phyloP scores from a whole-genome alignment of 2,797 vertebrate species.

The Malacoctenus gilli region DNA sequence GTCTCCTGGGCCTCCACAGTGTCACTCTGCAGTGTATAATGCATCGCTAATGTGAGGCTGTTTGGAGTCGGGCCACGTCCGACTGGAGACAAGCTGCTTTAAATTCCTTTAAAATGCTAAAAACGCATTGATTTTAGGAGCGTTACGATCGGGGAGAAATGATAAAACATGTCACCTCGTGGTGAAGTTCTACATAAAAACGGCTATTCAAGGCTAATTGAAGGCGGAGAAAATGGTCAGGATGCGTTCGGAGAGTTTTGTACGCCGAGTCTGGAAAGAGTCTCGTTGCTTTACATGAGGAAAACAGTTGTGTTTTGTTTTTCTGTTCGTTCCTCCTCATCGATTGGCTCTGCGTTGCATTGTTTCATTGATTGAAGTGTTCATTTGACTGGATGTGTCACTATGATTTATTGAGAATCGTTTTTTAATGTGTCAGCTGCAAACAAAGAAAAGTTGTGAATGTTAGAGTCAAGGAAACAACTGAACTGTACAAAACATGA shows the following conservation, averaged over 20 bases:
- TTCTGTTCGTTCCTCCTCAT: background rate
- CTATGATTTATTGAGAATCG: background rate
- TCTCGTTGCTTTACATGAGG: background rate
- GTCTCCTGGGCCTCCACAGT: constrained; percentile 17
- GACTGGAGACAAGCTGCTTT: constrained; percentile 20
- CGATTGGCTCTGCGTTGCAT: background rate
- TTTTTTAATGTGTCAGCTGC: background rate
- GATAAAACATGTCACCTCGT: background rate
- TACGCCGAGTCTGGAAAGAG: background rate
- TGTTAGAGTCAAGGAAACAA: too few species aligned
- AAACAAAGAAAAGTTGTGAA: too few species aligned
- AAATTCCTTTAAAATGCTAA: constrained; percentile 6
- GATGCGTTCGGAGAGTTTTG: background rate
- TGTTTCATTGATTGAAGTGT: background rate
- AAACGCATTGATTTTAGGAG: background rate
- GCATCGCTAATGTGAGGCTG: constrained; percentile 24
- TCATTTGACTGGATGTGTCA: background rate
- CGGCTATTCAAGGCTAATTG: background rate
- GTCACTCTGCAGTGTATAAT: constrained; percentile 20
- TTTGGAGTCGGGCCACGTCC: constrained; percentile 19
- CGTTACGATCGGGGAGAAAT: constrained; percentile 11
- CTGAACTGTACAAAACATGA: too few species aligned
- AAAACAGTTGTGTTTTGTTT: background rate
- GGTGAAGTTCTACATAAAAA: background rate
- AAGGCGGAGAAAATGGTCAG: constrained; percentile 1